Percentiles rank a stretch among this genome's conserved stretches.
Evolutionary conservation across 2,888 invertebrate genomes (phyloP).

Genomic region (Drosophila demipolita): DNA sequence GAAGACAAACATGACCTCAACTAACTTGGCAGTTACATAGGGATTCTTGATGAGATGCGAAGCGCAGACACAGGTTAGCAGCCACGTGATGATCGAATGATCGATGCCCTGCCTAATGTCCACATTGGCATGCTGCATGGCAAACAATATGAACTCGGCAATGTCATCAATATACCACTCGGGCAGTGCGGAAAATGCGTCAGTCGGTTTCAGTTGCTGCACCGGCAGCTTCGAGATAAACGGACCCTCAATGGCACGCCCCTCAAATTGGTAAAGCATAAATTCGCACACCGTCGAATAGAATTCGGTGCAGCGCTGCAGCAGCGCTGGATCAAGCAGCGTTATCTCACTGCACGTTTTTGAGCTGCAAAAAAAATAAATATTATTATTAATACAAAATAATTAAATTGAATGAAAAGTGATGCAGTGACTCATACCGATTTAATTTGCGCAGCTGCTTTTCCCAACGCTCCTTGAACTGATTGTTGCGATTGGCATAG

Average conservation of each 20-base stretch:
- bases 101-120: conserved; percentile 91
- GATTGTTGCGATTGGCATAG: conserved; percentile 91
- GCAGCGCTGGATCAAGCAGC: conserved; percentile 92
- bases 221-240: conserved; percentile 86
- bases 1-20: conserved; percentile 94
- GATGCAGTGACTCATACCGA: conserved; percentile 85
- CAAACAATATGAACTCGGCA: conserved; percentile 97
- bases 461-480: conserved; percentile 94
- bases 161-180: conserved; percentile 99
- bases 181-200: conserved; percentile 94
- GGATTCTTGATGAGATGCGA: conserved; percentile 97
- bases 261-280: conserved; percentile 89
- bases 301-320: conserved; percentile 93
- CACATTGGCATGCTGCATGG: conserved; percentile 90
- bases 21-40: conserved; percentile 97
- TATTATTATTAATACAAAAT: neutral
- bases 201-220: conserved; percentile 88
- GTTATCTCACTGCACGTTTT: conserved; percentile 96
- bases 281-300: conserved; percentile 94
- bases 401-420: neutral
- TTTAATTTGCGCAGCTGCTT: conserved; percentile 92
- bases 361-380: conserved; percentile 87
- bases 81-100: conserved; percentile 93
- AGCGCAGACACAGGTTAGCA: conserved; percentile 95
- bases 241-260: conserved; percentile 85